Base-by-base conservation (phyloP, 2,888 invertebrate genomes). In the Microdon myrmicae region DNA sequence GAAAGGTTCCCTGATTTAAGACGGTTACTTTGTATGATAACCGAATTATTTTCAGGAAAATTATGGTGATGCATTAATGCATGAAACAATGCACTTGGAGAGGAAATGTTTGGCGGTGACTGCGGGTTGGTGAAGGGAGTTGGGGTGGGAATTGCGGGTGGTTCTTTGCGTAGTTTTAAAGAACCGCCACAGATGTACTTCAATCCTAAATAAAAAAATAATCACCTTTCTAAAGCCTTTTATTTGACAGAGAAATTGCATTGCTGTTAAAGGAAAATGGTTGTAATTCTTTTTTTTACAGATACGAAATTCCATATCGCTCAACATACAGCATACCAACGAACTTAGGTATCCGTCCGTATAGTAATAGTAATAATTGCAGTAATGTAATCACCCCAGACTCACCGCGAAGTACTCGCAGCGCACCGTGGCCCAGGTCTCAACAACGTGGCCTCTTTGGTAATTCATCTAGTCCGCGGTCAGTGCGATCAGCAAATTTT, bases 351-450 rank as follows among this genome's bases (percentile, higher is more conserved):
- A 74, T 80, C 56, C 75, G 76, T 64, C 76, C 79, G 41, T 76
- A 75, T 71, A 72, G 73, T 55, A 76, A 75, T 68, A 68, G 64
- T 23, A 68, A 68, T 48, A 70, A 72, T 55, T 71, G 73, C 58
- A 74, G 73, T 64, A 74, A 73, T 32, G 23, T 72, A 73, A 73
- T 75, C 69, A 80, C 82, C 70, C 85, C 86, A 38, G 88, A 88
- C 70, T 88, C 88, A 1, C 92, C 93, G 1, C 85, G 91, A 35
- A 92, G 92, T 72, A 92, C 90, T 4, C 85, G 91, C 59, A 92
- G 93, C 71, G 92, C 92, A 0, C 89, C 88, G 3, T 88, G 88
- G 88, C 85, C 86, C 17, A 88, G 90, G 67, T 86, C 86, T 17
- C 87, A 87, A 73, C 85, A 88, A 32, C 86, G 89, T 66, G 91